Evolutionary conservation across 2,888 invertebrate species (phyloP).

Genomic region (Hirtodrosophila cameraria): DNA sequence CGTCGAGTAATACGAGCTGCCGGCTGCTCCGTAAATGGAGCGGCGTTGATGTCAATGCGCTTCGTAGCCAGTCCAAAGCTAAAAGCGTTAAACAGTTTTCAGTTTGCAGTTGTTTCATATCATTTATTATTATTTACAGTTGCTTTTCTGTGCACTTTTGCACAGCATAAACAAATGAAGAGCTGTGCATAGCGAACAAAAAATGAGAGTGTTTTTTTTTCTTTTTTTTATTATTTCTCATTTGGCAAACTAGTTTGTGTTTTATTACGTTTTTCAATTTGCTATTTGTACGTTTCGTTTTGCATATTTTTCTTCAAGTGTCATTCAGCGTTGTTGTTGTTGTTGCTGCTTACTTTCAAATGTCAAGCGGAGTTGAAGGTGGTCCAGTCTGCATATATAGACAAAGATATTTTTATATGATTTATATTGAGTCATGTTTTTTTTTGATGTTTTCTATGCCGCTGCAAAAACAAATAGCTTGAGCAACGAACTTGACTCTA

Average conservation of each 20-base stretch:
- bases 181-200: constrained; percentile 40
- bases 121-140: constrained; percentile 34
- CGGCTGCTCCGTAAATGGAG: constrained; percentile 68
- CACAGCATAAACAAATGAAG: constrained; percentile 60
- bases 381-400: constrained; percentile 57
- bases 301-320: constrained; percentile 69
- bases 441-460: constrained; percentile 9
- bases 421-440: constrained; percentile 69
- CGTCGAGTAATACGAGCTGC: constrained; percentile 62
- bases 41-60: constrained; percentile 69
- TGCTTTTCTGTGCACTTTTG: constrained; percentile 46
- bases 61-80: constrained; percentile 39
- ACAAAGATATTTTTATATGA: constrained; percentile 47
- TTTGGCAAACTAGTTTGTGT: constrained; percentile 53
- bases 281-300: constrained; percentile 48
- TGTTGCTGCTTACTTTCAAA: constrained; percentile 66
- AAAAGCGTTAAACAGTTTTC: constrained; percentile 40
- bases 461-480: constrained; percentile 60
- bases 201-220: constrained; percentile 66
- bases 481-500: constrained; percentile 61
- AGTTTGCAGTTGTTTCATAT: constrained; percentile 1
- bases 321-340: constrained; percentile 41
- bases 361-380: constrained; percentile 76
- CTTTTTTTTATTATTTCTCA: constrained; percentile 27
- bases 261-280: constrained; percentile 35